Base-by-base conservation (phyloP, 2,797 vertebrate species). In the Falco cherrug region DNA sequence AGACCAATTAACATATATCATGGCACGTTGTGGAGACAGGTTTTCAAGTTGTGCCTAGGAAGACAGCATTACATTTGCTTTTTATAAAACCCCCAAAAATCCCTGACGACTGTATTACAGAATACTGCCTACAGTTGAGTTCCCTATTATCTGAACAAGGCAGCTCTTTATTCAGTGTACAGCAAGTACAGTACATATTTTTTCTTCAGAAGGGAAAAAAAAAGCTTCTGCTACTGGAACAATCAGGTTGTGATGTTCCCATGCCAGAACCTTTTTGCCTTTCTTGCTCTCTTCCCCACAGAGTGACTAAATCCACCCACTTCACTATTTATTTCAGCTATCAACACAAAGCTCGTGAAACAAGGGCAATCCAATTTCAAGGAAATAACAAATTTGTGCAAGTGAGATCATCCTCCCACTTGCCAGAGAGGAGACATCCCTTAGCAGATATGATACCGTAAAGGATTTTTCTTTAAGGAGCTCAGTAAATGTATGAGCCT, bases 291-390 rank as follows among this genome's bases (percentile, higher is more conserved):
- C 53, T 92, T 96, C 71, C 39, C 48, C 51, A 54, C 45, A 28
- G 67, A 90, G 60, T 64, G 68, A 83, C 75, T 95, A 95, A 96
- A 96, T 90, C 89, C 95, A 89, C 95, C 89, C 92, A 92, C 92
- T 92, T 73, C 0, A 2, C 79, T 95, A 56, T 96, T 90, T 93
- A 92, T 95, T 94, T 93, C 87, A 95, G 79, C 84, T 92, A 51
- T 91, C 87, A 77, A 63, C 87, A 95, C 93, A 91, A 81, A 93
- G 84, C 90, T 90, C 87, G 81, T 76, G 91, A 89, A 96, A 96
- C 84, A 93, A 88, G 94, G 95, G 61, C 92, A 93, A 91, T 70
- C 87, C 79, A 78, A 9, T 59, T 89, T 61, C 59, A 92, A 69
- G 90, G 90, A 95, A 95, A 16, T 47, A 84, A 81, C 76, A 96